Percentiles rank a stretch among this genome's conserved stretches.
phyloP scores from a whole-genome alignment of 35 echinoderm and acorn worm species.

The Nesometra sesokonis region DNA sequence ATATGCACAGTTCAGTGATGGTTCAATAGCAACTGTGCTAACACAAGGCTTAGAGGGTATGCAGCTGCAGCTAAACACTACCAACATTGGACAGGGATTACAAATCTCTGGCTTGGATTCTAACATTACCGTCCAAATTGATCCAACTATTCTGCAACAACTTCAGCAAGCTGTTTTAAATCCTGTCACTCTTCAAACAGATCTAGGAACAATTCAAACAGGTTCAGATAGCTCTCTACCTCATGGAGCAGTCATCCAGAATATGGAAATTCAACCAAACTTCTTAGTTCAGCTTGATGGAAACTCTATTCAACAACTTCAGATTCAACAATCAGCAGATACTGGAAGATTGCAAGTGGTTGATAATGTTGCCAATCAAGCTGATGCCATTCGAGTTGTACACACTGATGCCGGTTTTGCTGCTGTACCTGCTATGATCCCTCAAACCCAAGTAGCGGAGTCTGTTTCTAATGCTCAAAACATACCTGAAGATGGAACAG shows the following conservation, averaged over 20 bases:
- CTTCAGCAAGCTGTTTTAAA: constrained; percentile 74
- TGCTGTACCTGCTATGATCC: neutral
- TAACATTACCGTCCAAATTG: constrained; percentile 97
- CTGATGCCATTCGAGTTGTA: neutral
- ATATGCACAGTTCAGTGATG: constrained; percentile 11
- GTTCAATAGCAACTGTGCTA: constrained; percentile 41
- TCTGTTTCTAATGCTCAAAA: constrained; percentile 11
- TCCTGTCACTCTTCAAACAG: constrained; percentile 65
- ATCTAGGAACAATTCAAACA: constrained; percentile 21
- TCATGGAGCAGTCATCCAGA: constrained; percentile 33
- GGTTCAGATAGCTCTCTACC: neutral
- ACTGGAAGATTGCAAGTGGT: neutral
- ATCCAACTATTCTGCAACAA: constrained; percentile 80
- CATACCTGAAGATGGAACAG: constrained; percentile 2
- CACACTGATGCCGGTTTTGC: neutral
- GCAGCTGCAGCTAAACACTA: constrained; percentile 70
- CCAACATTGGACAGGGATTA: constrained; percentile 53
- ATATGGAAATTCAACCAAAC: constrained; percentile 48
- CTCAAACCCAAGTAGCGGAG: constrained; percentile 38
- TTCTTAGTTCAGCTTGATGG: constrained; percentile 58
- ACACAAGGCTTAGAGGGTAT: constrained; percentile 42
- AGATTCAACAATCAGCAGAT: neutral
- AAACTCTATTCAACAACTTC: constrained; percentile 36
- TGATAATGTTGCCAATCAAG: neutral
- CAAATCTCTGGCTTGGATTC: constrained; percentile 80